Evolutionary conservation across 2,888 invertebrate genomes (phyloP).

Genomic region (Papilio elwesi): DNA sequence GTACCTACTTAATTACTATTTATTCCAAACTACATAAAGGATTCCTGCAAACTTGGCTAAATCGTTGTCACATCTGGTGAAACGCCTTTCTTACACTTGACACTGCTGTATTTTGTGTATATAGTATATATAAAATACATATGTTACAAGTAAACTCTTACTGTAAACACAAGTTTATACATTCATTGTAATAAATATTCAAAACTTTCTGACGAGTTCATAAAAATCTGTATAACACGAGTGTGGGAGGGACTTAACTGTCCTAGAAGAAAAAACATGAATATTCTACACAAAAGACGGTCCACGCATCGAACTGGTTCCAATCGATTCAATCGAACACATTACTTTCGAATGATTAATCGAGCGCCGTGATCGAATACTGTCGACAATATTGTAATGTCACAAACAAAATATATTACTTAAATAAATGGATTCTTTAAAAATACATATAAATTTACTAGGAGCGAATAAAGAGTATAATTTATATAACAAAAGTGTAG

Average conservation of each 20-base stretch:
- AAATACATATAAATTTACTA: not conserved
- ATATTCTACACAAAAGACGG: slow-evolving; percentile 37
- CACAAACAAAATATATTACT: slow-evolving; percentile 16
- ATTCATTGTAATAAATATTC: not conserved
- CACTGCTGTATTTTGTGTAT: too few species aligned
- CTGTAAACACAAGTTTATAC: not conserved
- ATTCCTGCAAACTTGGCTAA: too few species aligned
- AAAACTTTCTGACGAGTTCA: not conserved
- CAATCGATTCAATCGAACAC: slow-evolving; percentile 56
- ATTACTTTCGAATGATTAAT: slow-evolving; percentile 68
- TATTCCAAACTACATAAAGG: too few species aligned
- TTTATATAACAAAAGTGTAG: not conserved
- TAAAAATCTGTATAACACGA: slow-evolving; percentile 22
- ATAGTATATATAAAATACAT: too few species aligned
- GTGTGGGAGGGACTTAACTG: slow-evolving; percentile 31
- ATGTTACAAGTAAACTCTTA: too few species aligned
- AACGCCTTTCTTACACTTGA: too few species aligned
- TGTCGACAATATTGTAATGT: slow-evolving; percentile 38
- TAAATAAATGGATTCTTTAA: not conserved
- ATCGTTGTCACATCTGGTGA: too few species aligned
- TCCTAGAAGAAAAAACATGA: slow-evolving; percentile 24
- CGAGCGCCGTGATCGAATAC: slow-evolving; percentile 45
- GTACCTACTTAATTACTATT: too few species aligned
- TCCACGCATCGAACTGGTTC: slow-evolving; percentile 57
- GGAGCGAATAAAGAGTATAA: not conserved